Evolutionary conservation across 2,888 invertebrate genomes (phyloP), one percentile per base, ranked within the genome.

Genomic region (Rhogogaster chlorosoma): DNA sequence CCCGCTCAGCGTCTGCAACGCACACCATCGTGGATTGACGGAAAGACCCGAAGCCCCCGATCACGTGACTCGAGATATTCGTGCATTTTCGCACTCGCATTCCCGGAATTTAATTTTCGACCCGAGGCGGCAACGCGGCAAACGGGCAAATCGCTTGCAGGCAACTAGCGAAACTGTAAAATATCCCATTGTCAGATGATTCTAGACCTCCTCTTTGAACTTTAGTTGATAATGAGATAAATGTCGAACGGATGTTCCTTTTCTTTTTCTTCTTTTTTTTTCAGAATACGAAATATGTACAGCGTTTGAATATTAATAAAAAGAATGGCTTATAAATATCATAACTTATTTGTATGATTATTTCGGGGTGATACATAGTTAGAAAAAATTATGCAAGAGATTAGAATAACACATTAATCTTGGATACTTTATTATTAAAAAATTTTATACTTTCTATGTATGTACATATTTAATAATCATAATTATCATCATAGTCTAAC

Each of bases 381-480:
- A 4, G n/a, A 73, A 73, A n/a, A 22, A 73, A 7, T 9, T 42
- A 73, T 73, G 5, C 10, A 9, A 42, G 6, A 42, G 22, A 29
- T n/a, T 2, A 42, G n/a, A 77, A 77, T 53, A 53, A 53, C 29
- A 53, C 77, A 53, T 49, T 77, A 77, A 73, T 77, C 49, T 77
- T 32, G 77, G 53, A 77, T 53, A 77, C 49, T 77, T 77, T 77
- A 77, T 77, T 77, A n/a, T 22, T 49, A 77, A 32, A 53, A 77
- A 53, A 77, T 77, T 53, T 77, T 77, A 49, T 77, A 77, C 77
- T 77, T 77, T 49, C 77, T 42, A 42, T 73, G n/a, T 73, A 73
- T 42, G 38, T 32, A 36, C 32, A 73, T 42, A 73, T 36, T 36
- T 36, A 36, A 15, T 67, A 18, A 67, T 67, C 29, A 67, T 29